Conservation (phyloP, 2,113 vertebrate species). For the Apaloderma vittatum region DNA sequence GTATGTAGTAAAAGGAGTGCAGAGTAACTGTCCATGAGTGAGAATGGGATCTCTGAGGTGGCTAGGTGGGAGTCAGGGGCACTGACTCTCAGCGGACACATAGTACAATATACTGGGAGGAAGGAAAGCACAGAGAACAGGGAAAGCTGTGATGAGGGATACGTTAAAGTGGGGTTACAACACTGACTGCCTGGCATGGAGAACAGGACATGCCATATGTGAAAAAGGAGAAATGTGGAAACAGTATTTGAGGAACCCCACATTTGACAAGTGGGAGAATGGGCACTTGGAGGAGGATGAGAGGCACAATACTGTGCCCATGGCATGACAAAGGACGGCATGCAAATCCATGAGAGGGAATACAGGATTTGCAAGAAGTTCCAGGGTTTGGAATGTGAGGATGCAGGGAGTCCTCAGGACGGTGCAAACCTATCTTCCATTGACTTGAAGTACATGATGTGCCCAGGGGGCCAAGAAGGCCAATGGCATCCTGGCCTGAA, state of each 20-base stretch:
- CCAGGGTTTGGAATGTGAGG: not conserved
- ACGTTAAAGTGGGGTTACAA: not conserved
- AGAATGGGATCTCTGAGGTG: not conserved
- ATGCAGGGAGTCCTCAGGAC: not conserved
- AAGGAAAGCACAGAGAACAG: not conserved
- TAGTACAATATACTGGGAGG: not conserved
- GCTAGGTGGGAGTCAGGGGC: not conserved
- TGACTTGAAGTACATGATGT: not conserved
- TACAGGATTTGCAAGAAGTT: not conserved
- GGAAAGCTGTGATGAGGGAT: not conserved
- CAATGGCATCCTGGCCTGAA: too few species aligned
- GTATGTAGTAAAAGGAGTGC: not conserved
- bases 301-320: not conserved
- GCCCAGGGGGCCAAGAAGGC: too few species aligned
- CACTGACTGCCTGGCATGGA: not conserved
- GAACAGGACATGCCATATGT: rapidly evolving
- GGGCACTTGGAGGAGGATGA: not conserved
- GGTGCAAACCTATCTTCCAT: not conserved
- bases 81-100: not conserved
- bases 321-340: not conserved
- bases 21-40: rapidly evolving
- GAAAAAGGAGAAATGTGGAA: not conserved
- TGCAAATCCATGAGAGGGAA: not conserved
- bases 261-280: not conserved
- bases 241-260: not conserved